Base-by-base conservation (phyloP, 2,888 invertebrate genomes). In the Caenorhabditis sp. region DNA sequence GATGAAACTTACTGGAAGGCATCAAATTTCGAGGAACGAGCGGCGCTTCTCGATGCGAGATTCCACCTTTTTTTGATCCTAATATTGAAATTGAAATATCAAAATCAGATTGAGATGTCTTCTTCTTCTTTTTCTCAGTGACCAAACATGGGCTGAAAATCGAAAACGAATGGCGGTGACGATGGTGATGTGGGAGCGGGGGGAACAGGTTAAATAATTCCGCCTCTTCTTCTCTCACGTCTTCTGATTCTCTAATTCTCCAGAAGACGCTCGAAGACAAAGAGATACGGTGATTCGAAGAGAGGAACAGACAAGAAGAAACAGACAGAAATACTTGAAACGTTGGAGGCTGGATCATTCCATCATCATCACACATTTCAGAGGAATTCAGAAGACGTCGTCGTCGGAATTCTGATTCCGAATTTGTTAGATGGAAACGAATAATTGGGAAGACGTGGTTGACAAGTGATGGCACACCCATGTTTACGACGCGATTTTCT, bases 1-100 rank as follows among this genome's bases (percentile, higher is more conserved):
- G 53, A 18, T n/a, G 35, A 44, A 28, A 51, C 74, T 53, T 22
- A 76, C 76, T 76, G 67, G 76, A 76, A 67, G 76, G 76, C 76
- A 76, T 76, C 44, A 32, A 61, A n/a, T n/a, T 60, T 47, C 9
- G 6, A 26, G 3, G 47, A 4, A 18, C n/a, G 22, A 24, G 60
- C 9, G 26, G 40, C 22, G 53, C 65, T 65, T 50, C 58, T 44
- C 47, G 47, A n/a, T n/a, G n/a, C n/a, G n/a, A 47, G 50, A 51
- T 56, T 60, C n/a, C 50, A 61, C 24, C 18, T 65, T 15, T 18
- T 64, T n/a, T 35, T 32, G 28, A 32, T 0, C 32, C 50, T 47
- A 22, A 20, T 11, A 18, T 0, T n/a, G 35, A 22, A 40, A 60
- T 6, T 9, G 13, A 5, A 20, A 15, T 47, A 62, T 20, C 47